Evolutionary conservation across 1,140 invertebrate genomes (phyloP).

Genomic region (Sitobion miscanthi): DNA sequence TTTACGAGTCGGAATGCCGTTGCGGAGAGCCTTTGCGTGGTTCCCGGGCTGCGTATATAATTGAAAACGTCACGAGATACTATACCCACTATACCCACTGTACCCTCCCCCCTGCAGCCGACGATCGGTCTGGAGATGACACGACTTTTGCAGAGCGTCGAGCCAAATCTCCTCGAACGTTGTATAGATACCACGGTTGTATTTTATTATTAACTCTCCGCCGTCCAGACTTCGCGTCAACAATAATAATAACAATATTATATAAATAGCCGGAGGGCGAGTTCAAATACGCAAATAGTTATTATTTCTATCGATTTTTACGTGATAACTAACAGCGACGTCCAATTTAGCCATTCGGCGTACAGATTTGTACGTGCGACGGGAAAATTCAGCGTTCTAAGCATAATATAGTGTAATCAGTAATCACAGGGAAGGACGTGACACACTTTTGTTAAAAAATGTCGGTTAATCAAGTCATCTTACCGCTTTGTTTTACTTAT

Average conservation of each 20-base stretch:
- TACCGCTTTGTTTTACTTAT: no score
- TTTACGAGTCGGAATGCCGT: not conserved
- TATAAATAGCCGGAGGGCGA: no score
- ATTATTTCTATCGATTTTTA: no score
- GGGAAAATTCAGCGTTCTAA: no score
- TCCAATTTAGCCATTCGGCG: no score
- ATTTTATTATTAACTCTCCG: not conserved
- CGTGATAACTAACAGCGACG: no score
- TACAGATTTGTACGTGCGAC: no score
- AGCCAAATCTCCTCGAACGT: not conserved
- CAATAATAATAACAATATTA: not conserved
- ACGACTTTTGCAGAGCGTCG: not conserved
- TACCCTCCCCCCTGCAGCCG: not conserved
- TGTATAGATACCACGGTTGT: not conserved
- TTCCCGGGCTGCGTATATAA: not conserved
- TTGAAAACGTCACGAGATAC: not conserved
- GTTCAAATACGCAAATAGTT: no score
- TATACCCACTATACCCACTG: not conserved
- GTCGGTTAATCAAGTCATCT: no score
- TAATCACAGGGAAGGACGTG: no score
- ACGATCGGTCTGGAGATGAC: not conserved
- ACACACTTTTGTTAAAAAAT: no score
- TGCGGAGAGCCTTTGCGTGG: not conserved
- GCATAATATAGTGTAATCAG: no score
- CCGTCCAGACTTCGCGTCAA: not conserved